phyloP scores from a whole-genome alignment of 2,888 invertebrate species.

The Timandra comae region DNA sequence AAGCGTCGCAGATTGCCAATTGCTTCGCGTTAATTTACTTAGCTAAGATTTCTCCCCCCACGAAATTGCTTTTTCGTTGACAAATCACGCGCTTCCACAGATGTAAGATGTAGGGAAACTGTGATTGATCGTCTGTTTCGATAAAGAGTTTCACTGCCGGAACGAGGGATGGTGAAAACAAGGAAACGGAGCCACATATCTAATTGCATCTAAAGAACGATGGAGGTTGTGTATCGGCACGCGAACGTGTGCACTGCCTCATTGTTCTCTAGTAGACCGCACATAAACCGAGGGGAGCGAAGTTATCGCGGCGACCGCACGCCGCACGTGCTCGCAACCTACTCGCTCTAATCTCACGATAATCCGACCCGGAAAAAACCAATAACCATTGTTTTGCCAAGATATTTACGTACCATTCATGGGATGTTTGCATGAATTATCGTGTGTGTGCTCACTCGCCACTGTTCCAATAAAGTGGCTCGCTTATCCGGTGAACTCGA shows the following conservation, averaged over 20 bases:
- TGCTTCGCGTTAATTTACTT: slow-evolving; percentile 31
- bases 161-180: slow-evolving; percentile 39
- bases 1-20: slow-evolving; percentile 34
- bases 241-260: slow-evolving; percentile 33
- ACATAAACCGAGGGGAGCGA: slow-evolving; percentile 15
- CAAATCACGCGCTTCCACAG: slow-evolving; percentile 29
- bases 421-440: slow-evolving; percentile 58
- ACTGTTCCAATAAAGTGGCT: slow-evolving; percentile 52
- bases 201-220: slow-evolving; percentile 46
- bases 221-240: slow-evolving; percentile 31
- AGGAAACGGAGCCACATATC: slow-evolving; percentile 46
- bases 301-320: slow-evolving; percentile 47
- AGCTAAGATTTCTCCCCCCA: slow-evolving; percentile 29
- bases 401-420: slow-evolving; percentile 51
- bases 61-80: slow-evolving; percentile 35
- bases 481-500: slow-evolving; percentile 30
- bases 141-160: slow-evolving; percentile 46
- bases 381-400: slow-evolving; percentile 62
- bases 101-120: slow-evolving; percentile 35
- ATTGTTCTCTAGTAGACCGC: slow-evolving; percentile 38
- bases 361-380: slow-evolving; percentile 68
- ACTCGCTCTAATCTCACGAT: slow-evolving; percentile 53
- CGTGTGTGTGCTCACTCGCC: slow-evolving; percentile 42
- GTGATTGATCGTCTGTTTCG: slow-evolving; percentile 40
- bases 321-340: slow-evolving; percentile 48